Percentiles rank a stretch among this genome's conserved stretches.
These are phyloP conservation scores for Drosophila kikkawai DNA, from an alignment of 1,140 invertebrate genomes.

Conservation along the genomic window DNA sequence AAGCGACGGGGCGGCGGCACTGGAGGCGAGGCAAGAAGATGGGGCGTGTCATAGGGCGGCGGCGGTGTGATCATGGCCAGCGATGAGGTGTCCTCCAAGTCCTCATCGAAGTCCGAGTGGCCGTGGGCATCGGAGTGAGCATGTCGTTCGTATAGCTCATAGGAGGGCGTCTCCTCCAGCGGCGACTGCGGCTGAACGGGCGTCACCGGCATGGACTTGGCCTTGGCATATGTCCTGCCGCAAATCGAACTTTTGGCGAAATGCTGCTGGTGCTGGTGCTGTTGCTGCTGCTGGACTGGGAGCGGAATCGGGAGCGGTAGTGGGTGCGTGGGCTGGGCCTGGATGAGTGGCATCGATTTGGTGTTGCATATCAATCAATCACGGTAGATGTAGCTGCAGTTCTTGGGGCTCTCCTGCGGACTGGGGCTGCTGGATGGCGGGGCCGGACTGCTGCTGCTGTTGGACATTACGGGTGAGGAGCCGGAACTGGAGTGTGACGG, in stretches of 20 bases:
- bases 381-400: constrained; percentile 85
- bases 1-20: constrained; percentile 73
- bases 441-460: constrained; percentile 85
- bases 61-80: constrained; percentile 83
- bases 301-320: constrained; percentile 15
- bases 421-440: constrained; percentile 85
- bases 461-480: constrained; percentile 84
- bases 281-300: constrained; percentile 14
- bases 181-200: constrained; percentile 78
- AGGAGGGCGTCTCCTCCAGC: constrained; percentile 65
- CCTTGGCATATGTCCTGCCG: constrained; percentile 63
- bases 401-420: constrained; percentile 85
- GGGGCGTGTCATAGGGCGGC: constrained; percentile 78
- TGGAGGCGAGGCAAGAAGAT: constrained; percentile 33
- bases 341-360: constrained; percentile 85
- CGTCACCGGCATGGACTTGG: constrained; percentile 82
- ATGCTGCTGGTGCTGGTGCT: not conserved
- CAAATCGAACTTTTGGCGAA: constrained; percentile 24
- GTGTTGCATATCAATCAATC: constrained; percentile 85
- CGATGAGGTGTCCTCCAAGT: constrained; percentile 72
- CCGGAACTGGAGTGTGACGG: constrained; percentile 83
- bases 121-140: constrained; percentile 53
- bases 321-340: constrained; percentile 60
- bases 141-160: constrained; percentile 64
- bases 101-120: constrained; percentile 42